Base-by-base conservation (phyloP, 30 jellyfish, hydroid and myxozoan species). In the Hydractinia symbiolongicarpus region DNA sequence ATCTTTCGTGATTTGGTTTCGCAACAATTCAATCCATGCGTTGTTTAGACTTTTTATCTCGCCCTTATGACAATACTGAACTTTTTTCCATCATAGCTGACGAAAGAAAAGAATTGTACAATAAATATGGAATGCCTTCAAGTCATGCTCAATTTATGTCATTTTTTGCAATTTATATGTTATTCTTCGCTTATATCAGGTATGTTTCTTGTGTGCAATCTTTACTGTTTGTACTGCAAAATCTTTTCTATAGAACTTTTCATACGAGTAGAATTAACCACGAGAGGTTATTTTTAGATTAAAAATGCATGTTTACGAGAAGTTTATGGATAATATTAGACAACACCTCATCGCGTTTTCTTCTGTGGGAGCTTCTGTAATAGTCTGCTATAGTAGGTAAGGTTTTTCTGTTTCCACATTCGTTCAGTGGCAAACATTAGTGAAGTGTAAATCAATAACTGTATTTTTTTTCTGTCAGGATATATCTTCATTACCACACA, bases 61-160 rank as follows among this genome's bases (percentile, higher is more conserved):
- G 44, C 44, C 44, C 44, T 0, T 30, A 30, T 30, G 2, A 30
- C 44, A 30, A 30, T 30, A 30, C 44, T 30, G 44, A 30, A 30
- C 2, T 30, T 30, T 30, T 1, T 30, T 30, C 44, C 44, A 54
- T 77, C 40, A 1, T 55, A 77, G 85, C 85, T 55, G 80, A 55
- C 15, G 85, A 77, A 13, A 16, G 79, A 20, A 55, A 49, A 10
- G 30, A 15, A 17, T 61, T 52, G 5, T 52, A 55, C 61, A 77
- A 61, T 30, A 83, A 83, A 74, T 89, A 86, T 88, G 99, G 99
- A 44, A 94, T 94, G 99, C 99, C 99, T 15, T 94, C 99, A 30
- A 84, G 93, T 72, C 99, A 94, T 82, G 85, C 99, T 15, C 99
- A 94, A 78, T 94, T 94, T 68, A 83, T 87, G 95, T 88, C 86